Evolutionary conservation across 1,140 invertebrate genomes (phyloP).

Genomic region (Drosophila eugracilis): DNA sequence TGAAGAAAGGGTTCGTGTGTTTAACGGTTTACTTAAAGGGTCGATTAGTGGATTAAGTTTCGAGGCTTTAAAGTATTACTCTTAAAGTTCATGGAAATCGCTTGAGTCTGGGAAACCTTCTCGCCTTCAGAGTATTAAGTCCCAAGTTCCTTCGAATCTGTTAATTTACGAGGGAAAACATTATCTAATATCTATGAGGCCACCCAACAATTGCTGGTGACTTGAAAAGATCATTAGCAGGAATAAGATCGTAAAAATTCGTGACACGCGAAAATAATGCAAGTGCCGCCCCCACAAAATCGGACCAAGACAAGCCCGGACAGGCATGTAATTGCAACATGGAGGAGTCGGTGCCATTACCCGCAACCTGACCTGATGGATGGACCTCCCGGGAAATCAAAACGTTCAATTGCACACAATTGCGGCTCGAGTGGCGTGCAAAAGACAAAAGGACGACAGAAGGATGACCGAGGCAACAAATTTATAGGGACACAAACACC

Average conservation of each 20-base stretch:
- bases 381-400: constrained; percentile 79
- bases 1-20: constrained; percentile 14
- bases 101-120: not conserved
- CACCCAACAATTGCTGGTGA: constrained; percentile 36
- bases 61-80: not conserved
- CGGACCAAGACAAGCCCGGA: constrained; percentile 18
- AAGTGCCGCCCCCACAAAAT: constrained; percentile 58
- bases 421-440: constrained; percentile 54
- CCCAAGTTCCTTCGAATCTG: constrained; percentile 18
- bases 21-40: not conserved
- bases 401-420: constrained; percentile 77
- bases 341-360: constrained; percentile 23
- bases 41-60: not conserved
- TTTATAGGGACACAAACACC: constrained; percentile 76
- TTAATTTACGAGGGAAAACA: constrained; percentile 18
- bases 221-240: constrained; percentile 77
- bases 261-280: constrained; percentile 76
- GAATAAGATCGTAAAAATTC: constrained; percentile 80
- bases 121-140: not conserved
- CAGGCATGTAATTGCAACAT: constrained; percentile 70
- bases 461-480: constrained; percentile 40
- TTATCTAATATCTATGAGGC: constrained; percentile 24
- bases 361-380: constrained; percentile 1
- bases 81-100: not conserved
- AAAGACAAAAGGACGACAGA: constrained; percentile 65